A percentile compares a stretch with the other conserved stretches of the same genome.
Evolutionary conservation across 1,140 invertebrate species (phyloP).

Genomic region (Mylabris phalerata): DNA sequence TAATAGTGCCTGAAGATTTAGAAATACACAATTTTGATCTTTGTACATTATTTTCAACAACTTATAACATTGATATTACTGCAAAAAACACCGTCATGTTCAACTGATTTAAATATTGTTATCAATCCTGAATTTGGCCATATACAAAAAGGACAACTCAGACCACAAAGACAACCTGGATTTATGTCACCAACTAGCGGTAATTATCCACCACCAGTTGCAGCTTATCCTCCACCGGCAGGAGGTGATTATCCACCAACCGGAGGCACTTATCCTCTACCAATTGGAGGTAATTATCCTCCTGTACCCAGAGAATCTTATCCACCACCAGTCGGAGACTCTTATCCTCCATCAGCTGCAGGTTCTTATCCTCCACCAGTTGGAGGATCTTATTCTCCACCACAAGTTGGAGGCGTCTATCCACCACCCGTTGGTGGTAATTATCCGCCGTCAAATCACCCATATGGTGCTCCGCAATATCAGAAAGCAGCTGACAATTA

Average conservation of each 20-base stretch:
- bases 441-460: no score
- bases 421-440: background rate
- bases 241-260: background rate
- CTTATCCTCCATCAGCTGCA: background rate
- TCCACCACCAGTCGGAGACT: background rate
- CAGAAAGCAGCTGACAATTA: no score
- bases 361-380: background rate
- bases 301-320: background rate
- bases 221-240: background rate
- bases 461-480: no score
- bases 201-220: background rate
- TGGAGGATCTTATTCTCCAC: background rate
- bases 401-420: background rate
- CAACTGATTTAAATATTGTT: constrained; percentile 7
- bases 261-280: background rate
- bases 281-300: background rate
- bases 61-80: constrained; percentile 9
- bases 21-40: constrained; percentile 10
- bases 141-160: background rate
- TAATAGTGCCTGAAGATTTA: constrained; percentile 2
- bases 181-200: background rate
- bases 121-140: constrained; percentile 9
- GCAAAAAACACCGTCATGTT: constrained; percentile 2
- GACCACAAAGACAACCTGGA: background rate
- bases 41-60: constrained; percentile 10